phyloP scores from a whole-genome alignment of 2,113 vertebrate genomes.

The Eclectus roratus region DNA sequence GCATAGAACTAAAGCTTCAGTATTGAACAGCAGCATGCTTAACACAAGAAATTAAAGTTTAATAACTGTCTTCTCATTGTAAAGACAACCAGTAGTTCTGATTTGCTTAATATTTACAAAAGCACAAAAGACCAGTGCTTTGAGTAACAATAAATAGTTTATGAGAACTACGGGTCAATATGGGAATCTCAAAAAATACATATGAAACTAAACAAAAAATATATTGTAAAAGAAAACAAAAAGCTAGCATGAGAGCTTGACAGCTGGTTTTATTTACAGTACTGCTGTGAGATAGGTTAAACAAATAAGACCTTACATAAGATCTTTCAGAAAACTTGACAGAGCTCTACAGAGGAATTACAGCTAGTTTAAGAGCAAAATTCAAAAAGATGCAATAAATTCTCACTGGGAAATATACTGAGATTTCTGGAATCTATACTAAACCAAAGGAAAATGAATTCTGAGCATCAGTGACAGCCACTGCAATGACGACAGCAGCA shows the following conservation, averaged over 20 bases:
- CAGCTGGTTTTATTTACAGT: constrained; percentile 10
- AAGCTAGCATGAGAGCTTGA: not conserved
- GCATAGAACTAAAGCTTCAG: not conserved
- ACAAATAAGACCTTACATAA: not conserved
- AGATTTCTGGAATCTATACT: not conserved
- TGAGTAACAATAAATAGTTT: not conserved
- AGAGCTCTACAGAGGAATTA: not conserved
- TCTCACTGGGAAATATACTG: not conserved
- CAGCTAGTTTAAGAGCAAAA: not conserved
- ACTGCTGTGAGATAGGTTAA: not conserved
- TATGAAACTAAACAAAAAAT: not conserved
- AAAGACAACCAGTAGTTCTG: not conserved
- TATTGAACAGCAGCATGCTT: not conserved
- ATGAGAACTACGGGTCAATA: not conserved
- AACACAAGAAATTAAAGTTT: not conserved
- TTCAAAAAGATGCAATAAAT: not conserved
- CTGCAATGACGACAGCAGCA: not conserved
- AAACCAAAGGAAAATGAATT: not conserved
- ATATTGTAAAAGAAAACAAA: not conserved
- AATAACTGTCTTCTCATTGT: not conserved
- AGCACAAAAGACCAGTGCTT: not conserved
- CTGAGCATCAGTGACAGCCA: not conserved
- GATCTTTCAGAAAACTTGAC: not conserved
- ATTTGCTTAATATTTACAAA: not conserved
- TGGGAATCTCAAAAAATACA: not conserved